phyloP scores from a whole-genome alignment of 1,140 invertebrate species.

The Metaphire vulgaris region DNA sequence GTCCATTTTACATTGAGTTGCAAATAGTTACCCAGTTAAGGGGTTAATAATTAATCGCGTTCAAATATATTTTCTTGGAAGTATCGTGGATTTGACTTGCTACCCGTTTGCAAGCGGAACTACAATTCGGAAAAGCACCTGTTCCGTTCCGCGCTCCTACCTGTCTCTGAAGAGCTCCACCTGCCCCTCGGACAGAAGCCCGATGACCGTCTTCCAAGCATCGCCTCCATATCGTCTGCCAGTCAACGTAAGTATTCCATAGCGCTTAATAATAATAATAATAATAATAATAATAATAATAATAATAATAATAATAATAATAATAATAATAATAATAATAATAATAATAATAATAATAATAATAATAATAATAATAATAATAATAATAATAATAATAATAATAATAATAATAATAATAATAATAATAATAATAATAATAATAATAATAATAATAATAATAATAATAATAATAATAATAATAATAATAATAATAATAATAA shows the following conservation, averaged over 20 bases:
- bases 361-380: too few relatives aligned
- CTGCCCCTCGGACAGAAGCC: background rate
- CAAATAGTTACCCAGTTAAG: background rate
- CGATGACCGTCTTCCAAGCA: constrained; percentile 60
- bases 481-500: too few relatives aligned
- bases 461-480: too few relatives aligned
- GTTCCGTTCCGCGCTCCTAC: constrained; percentile 25
- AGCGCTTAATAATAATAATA: background rate
- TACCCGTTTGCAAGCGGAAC: constrained; percentile 67
- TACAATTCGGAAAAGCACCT: constrained; percentile 34
- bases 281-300: background rate
- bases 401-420: background rate
- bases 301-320: background rate
- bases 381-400: too few relatives aligned
- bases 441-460: too few relatives aligned
- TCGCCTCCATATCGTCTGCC: constrained; percentile 69
- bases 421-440: background rate
- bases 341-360: too few relatives aligned
- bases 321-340: too few relatives aligned
- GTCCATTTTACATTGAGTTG: background rate
- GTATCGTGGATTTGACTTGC: constrained; percentile 58
- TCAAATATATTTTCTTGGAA: background rate
- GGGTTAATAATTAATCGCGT: background rate
- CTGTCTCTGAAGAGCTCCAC: background rate
- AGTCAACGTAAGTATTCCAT: background rate